Base-by-base conservation (phyloP, 37 sponge, comb jelly and placozoan genomes). In the Lycopodina hypogea region DNA sequence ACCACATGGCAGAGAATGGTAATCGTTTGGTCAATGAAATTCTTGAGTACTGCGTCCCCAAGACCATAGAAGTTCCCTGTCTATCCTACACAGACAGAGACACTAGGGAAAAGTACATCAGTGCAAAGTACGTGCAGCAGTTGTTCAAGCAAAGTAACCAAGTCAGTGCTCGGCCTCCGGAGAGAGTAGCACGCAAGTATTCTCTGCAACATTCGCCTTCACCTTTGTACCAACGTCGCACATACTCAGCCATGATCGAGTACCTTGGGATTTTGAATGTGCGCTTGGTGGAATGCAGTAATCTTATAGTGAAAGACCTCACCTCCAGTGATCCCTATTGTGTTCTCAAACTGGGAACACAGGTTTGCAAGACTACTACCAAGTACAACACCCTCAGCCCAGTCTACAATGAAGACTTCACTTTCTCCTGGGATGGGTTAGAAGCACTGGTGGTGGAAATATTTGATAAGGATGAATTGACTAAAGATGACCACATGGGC, bases 401-500 rank as follows among this genome's bases (percentile, higher is more conserved):
- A 18, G 78, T 59, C 8, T 93, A 89, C 74, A 84, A 93, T 68
- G 94, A 93, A 58, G 60, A 67, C 17, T 93, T 93, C 68, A 66
- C 64, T 1, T 93, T 93, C 69, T 93, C 94, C 19, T 93, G 94
- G 94, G 63, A 93, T 70, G 90, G 94, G 0, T 1, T 63, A 6
- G 94, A 86, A 41, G 30, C 33, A 35, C 76, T 93, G 55, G 42
- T 79, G 23, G 28, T 93, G 0, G 88, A 93, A 40, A 56, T 93
- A 7, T 93, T 64, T 62, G 94, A 93, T 68, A 89, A 90, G 35
- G 90, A 93, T 69, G 78, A 82, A 30, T 56, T 89, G 0, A 56
- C 87, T 15, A 87, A 80, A 26, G 87, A 90, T 57, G 91, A 93
- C 62, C 84, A 91, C 85, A 91, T 91, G 92, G 92, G 92, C 2